These are phyloP conservation scores for Tretioscincus oriximinensis DNA, from an alignment of 2,113 vertebrate species.

Conservation along the genomic window DNA sequence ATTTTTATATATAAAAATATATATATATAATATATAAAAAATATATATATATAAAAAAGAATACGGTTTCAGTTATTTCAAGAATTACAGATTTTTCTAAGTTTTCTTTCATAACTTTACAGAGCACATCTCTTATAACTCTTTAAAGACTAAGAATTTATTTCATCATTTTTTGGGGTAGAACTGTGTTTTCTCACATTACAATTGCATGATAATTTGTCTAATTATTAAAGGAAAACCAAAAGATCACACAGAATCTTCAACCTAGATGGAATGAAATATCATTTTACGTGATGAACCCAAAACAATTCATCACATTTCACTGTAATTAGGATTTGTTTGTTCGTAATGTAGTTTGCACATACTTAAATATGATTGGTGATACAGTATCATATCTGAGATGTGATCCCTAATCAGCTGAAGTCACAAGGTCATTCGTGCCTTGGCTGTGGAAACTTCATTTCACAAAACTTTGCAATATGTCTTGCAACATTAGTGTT, in stretches of 20 bases:
- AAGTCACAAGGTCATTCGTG: not conserved
- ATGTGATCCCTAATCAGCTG: not conserved
- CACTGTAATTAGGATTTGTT: not conserved
- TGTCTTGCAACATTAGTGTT: too few species aligned
- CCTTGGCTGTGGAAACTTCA: too few species aligned
- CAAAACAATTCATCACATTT: too few species aligned
- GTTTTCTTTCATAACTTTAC: not conserved
- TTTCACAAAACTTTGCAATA: too few species aligned
- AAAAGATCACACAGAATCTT: not conserved
- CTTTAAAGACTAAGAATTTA: not conserved
- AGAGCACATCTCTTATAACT: not conserved
- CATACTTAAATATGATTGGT: not conserved
- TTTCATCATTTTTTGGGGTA: not conserved
- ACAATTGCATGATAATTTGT: not conserved
- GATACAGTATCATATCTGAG: not conserved
- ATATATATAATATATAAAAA: too few species aligned
- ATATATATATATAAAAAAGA: too few species aligned
- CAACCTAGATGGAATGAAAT: not conserved
- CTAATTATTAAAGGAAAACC: not conserved
- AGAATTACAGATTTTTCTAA: not conserved
- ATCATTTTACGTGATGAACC: too few species aligned
- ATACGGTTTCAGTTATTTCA: too few species aligned
- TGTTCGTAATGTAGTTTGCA: not conserved
- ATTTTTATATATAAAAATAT: too few species aligned
- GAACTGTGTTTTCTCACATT: not conserved